phyloP scores from a whole-genome alignment of 2,113 vertebrate genomes.

The Orientallactaga bullata region DNA sequence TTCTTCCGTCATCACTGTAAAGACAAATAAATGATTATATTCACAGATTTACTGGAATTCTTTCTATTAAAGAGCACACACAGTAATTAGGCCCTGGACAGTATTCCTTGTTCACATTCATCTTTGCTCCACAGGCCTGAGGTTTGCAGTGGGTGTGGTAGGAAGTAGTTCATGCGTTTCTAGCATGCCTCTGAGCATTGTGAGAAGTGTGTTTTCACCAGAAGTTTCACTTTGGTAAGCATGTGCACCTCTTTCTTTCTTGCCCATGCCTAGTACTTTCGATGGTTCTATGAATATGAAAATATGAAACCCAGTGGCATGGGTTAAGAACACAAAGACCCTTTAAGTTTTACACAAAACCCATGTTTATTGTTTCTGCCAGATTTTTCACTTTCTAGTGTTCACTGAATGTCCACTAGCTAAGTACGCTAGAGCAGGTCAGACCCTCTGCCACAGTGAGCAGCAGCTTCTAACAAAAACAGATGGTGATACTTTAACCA shows the following conservation, averaged over 20 bases:
- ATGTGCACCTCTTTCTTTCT: neutral
- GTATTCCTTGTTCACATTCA: neutral
- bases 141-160: neutral
- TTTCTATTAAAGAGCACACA: conserved; percentile 64
- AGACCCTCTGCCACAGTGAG: neutral
- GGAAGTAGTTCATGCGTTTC: neutral
- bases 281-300: neutral
- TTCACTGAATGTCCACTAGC: neutral
- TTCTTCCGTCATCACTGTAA: conserved; percentile 89
- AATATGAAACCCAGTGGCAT: too few relatives aligned
- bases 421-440: neutral
- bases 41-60: conserved; percentile 81
- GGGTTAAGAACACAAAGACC: neutral
- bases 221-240: neutral
- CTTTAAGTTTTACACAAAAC: neutral
- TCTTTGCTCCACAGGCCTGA: neutral
- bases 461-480: neutral
- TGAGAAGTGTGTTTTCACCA: neutral
- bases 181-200: neutral
- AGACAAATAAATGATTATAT: conserved; percentile 95
- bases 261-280: neutral
- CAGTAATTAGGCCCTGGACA: neutral
- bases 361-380: neutral
- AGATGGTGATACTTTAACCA: neutral
- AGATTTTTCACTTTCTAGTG: neutral